These are phyloP conservation scores for Seira ritae DNA, from an alignment of 2,888 invertebrate species.

Conservation along the genomic window DNA sequence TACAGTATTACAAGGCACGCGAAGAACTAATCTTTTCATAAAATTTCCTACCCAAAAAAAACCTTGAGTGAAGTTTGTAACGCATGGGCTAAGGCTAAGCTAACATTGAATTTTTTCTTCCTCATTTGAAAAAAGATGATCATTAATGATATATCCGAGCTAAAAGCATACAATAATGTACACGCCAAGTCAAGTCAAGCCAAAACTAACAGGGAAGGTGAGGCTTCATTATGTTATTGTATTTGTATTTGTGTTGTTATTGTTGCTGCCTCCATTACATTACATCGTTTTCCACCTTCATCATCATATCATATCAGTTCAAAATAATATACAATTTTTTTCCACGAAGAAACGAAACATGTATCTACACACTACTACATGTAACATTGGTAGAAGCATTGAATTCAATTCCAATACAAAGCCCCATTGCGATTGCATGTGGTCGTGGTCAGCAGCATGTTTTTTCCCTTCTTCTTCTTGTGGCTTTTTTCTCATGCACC, in stretches of 20 bases:
- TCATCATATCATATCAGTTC: not conserved
- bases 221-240: constrained; percentile 27
- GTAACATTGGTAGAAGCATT: too few relatives aligned
- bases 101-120: constrained; percentile 32
- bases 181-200: not conserved
- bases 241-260: not conserved
- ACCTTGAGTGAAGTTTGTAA: not conserved
- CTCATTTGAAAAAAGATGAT: constrained; percentile 47
- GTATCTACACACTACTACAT: not conserved
- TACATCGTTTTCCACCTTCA: constrained; percentile 5
- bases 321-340: too few relatives aligned
- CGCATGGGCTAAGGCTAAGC: too few relatives aligned
- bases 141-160: constrained; percentile 43
- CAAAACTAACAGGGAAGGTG: not conserved
- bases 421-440: too few relatives aligned
- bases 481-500: constrained; percentile 6
- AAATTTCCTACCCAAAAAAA: constrained; percentile 11
- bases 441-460: constrained; percentile 11
- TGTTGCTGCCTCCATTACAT: not conserved
- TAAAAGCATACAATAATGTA: not conserved
- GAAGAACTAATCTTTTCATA: constrained; percentile 45
- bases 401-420: too few relatives aligned
- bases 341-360: too few relatives aligned
- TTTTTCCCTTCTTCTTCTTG: constrained; percentile 14
- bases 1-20: constrained; percentile 27